Evolutionary conservation across 2,113 vertebrate genomes (phyloP).

Genomic region (Montifringilla adamsi): DNA sequence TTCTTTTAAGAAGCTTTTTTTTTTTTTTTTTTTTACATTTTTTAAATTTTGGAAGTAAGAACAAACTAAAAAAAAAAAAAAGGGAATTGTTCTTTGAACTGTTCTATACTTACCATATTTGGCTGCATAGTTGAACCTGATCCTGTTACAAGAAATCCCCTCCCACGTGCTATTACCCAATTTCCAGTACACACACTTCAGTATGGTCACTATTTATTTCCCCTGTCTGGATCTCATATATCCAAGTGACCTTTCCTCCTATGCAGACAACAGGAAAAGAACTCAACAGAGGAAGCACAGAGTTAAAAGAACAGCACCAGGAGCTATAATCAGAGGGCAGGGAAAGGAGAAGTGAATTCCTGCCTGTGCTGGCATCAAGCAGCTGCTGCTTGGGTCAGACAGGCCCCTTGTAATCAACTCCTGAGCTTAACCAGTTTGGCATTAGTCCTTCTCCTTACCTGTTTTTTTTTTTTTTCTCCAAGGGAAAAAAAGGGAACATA

Average conservation of each 20-base stretch:
- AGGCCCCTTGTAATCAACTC: background rate
- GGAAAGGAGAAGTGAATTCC: background rate
- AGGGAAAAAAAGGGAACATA: background rate
- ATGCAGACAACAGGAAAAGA: background rate
- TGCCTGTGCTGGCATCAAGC: background rate
- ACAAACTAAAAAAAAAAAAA: background rate
- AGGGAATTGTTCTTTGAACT: background rate
- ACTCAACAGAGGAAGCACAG: background rate
- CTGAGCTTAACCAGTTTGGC: background rate
- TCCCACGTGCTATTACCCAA: background rate
- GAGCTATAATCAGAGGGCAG: background rate
- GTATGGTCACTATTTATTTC: background rate
- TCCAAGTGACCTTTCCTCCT: background rate
- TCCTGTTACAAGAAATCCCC: slow-evolving; percentile 1
- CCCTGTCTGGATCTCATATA: background rate
- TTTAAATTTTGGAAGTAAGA: background rate
- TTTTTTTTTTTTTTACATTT: background rate
- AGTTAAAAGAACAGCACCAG: background rate
- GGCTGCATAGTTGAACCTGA: background rate
- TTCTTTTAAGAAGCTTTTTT: background rate
- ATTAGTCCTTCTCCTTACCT: background rate
- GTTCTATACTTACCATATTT: background rate
- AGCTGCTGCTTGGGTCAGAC: background rate
- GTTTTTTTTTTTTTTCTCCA: background rate
- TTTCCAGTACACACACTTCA: background rate